phyloP scores from a whole-genome alignment of 2,888 invertebrate species.

The Lithophane semibrunnea region DNA sequence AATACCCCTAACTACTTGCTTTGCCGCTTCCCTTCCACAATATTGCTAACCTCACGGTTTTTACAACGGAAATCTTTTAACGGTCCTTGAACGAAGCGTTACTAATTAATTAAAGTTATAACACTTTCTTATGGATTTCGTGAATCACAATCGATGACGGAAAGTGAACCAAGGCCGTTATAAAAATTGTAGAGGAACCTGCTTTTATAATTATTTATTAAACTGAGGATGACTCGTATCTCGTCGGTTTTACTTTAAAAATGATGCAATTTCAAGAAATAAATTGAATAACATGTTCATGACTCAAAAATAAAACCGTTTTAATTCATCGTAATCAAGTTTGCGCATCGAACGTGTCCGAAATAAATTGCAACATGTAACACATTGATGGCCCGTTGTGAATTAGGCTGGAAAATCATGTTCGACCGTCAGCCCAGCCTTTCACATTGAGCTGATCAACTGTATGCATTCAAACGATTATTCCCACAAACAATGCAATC shows the following conservation, averaged over 20 bases:
- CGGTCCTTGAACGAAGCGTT: slow-evolving; percentile 61
- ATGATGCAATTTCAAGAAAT: slow-evolving; percentile 56
- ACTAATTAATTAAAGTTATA: slow-evolving; percentile 55
- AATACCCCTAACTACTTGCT: not conserved
- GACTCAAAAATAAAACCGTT: slow-evolving; percentile 67
- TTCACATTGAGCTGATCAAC: slow-evolving; percentile 78
- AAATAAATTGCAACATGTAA: slow-evolving; percentile 79
- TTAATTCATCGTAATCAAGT: slow-evolving; percentile 71
- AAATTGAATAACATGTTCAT: slow-evolving; percentile 55
- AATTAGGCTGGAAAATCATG: slow-evolving; percentile 85
- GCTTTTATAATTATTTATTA: not conserved
- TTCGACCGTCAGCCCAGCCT: slow-evolving; percentile 76
- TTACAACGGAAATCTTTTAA: slow-evolving; percentile 34
- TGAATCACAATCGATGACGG: slow-evolving; percentile 59
- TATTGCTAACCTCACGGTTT: slow-evolving; percentile 24
- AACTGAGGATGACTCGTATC: not conserved
- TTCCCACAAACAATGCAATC: slow-evolving; percentile 77
- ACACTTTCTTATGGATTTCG: slow-evolving; percentile 67
- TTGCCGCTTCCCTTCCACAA: slow-evolving; percentile 24
- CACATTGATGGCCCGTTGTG: slow-evolving; percentile 75
- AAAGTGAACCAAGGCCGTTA: slow-evolving; percentile 59
- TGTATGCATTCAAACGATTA: slow-evolving; percentile 73
- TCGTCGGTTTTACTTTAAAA: slow-evolving; percentile 31
- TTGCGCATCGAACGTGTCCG: slow-evolving; percentile 74
- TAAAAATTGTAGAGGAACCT: slow-evolving; percentile 23